These are phyloP conservation scores for Lethrus apterus DNA, from an alignment of 1,140 invertebrate species.

Conservation along the genomic window DNA sequence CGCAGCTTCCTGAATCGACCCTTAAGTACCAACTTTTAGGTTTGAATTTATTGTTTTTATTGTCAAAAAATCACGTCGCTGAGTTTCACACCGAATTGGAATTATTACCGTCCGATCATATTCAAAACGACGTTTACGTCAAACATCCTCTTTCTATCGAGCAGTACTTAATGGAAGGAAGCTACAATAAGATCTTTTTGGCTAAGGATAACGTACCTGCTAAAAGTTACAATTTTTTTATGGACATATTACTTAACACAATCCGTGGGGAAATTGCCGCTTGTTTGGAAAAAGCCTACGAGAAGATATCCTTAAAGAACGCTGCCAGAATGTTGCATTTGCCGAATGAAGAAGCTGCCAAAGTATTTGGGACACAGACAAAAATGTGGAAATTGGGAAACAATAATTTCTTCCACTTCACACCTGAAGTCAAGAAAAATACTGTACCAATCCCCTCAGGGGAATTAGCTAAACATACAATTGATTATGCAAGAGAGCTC, in stretches of 20 bases:
- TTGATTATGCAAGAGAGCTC: not conserved
- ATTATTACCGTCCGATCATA: conserved; percentile 78
- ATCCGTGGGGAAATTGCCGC: conserved; percentile 89
- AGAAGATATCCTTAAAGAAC: conserved; percentile 73
- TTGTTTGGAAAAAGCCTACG: conserved; percentile 92
- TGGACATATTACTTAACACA: conserved; percentile 88
- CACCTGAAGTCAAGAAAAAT: not conserved
- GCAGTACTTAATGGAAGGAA: conserved; percentile 96
- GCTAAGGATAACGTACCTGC: conserved; percentile 77
- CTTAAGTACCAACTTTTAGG: conserved; percentile 90
- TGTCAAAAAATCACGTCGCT: conserved; percentile 89
- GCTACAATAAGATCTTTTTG: conserved; percentile 75
- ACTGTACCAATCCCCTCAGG: not conserved
- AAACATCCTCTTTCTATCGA: conserved; percentile 86
- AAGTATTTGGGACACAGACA: conserved; percentile 67
- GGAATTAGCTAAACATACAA: not conserved
- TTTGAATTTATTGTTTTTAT: conserved; percentile 83
- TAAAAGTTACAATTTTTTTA: conserved; percentile 88
- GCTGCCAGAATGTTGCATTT: conserved; percentile 82
- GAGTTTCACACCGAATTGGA: conserved; percentile 97
- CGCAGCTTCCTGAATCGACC: conserved; percentile 75
- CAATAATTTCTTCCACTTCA: not conserved
- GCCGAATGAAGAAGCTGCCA: conserved; percentile 60
- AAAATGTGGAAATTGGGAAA: conserved; percentile 3
- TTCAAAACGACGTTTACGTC: conserved; percentile 87